A percentile compares a stretch with the other conserved stretches of the same genome.
These are phyloP conservation scores for Apostichopus parvimensis DNA, from an alignment of 35 echinoderm and acorn worm genomes.

Conservation along the genomic window DNA sequence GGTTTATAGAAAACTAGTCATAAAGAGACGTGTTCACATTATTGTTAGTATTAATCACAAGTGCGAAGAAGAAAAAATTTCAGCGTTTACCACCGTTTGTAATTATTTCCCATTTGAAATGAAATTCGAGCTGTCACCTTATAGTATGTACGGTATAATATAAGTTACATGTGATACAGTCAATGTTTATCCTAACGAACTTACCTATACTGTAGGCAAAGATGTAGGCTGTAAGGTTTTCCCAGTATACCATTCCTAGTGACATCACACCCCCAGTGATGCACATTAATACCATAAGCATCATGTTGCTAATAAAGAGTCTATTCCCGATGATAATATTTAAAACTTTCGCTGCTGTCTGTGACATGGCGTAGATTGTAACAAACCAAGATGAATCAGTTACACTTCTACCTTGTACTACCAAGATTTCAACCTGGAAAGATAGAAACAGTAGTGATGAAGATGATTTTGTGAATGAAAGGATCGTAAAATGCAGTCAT, in stretches of 20 bases:
- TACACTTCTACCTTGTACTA: slow-evolving; percentile 5
- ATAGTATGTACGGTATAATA: neutral
- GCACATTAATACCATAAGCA: slow-evolving; percentile 33
- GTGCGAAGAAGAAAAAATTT: too few species aligned
- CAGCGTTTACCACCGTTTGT: too few species aligned
- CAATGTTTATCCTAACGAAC: neutral
- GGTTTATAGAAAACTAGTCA: too few species aligned
- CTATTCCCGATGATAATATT: slow-evolving; percentile 33
- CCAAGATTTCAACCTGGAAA: slow-evolving; percentile 38
- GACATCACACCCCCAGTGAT: slow-evolving; percentile 27
- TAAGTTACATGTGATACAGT: neutral
- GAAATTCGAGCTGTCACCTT: too few species aligned
- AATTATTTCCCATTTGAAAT: too few species aligned
- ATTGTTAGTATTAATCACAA: too few species aligned
- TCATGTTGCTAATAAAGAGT: slow-evolving; percentile 28
- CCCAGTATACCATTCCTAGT: slow-evolving; percentile 41
- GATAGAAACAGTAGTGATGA: neutral
- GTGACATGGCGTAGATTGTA: slow-evolving; percentile 47
- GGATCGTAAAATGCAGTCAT: neutral
- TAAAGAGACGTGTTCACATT: too few species aligned
- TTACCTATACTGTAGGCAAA: slow-evolving; percentile 18
- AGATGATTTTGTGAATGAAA: neutral
- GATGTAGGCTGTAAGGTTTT: neutral
- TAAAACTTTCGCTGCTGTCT: slow-evolving; percentile 14
- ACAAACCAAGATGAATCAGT: slow-evolving; percentile 24